Evolutionary conservation across 1,140 invertebrate genomes (phyloP), one percentile per base, ranked within the genome.

Genomic region (Oedothorax gibbosus): DNA sequence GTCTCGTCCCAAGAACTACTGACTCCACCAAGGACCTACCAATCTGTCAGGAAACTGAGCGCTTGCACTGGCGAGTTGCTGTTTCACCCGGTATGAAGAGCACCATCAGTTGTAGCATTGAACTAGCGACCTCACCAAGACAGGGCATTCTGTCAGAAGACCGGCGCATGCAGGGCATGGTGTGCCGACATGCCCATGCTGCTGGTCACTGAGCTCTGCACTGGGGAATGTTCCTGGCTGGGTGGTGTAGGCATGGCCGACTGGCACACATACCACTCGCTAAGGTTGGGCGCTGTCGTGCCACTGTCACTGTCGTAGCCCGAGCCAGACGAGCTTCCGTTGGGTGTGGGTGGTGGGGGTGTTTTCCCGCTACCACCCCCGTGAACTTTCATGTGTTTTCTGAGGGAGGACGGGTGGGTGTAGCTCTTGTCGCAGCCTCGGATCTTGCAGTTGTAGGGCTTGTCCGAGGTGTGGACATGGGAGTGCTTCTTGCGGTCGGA

Each of bases 401-500:
- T 92, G 86, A 99, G 92, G 49, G 97, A 98, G 73, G 96, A 97
- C 8, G 98, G 98, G 90, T 99, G 98, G n/a, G 98, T 99, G 92
- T 99, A 99, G 71, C 96, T 98, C 91, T 99, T 99, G 92, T 99
- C 97, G 92, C 98, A 99, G 87, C 97, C 97, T 78, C 95, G 92
- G 50, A 98, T 94, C 87, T 97, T 95, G 91, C 98, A 99, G 92
- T 97, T 98, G 93, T 99, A 99, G 7, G 98, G 98, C 91, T 99
- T 99, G 92, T 99, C 97, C 21, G 95, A 97, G 20, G 97, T 99
- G 92, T 99, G 98, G 35, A 99, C 98, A 91, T 99, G 98, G 71
- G 96, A 98, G 90, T 99, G 98, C 91, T 99, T 99, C 92, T 99
- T 99, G 83, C 98, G 92, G 91, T 99, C 98, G 80, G 97, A 99